Conservation (phyloP, 2,113 vertebrate genomes). For the Phylloscopus whistleri region DNA sequence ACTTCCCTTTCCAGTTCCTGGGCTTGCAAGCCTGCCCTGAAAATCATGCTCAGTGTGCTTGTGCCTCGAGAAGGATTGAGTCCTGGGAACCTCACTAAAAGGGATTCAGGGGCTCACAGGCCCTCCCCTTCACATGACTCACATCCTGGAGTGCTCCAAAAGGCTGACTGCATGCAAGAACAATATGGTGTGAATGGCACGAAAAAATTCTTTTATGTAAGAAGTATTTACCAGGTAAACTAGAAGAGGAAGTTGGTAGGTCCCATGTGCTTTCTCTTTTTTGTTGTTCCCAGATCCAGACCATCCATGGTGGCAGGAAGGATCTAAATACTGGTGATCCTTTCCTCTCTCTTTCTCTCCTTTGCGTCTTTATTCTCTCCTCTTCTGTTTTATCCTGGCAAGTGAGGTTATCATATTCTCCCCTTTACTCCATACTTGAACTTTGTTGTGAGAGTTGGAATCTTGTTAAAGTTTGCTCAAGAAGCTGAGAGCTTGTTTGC, state of each 20-base stretch:
- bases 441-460: background rate
- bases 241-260: background rate
- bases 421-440: background rate
- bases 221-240: background rate
- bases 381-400: background rate
- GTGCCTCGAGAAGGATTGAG: background rate
- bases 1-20: background rate
- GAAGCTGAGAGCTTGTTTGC: background rate
- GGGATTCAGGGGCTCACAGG: background rate
- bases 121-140: accelerated
- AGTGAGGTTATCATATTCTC: background rate
- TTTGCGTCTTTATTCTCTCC: background rate
- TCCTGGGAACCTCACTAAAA: background rate
- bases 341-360: background rate
- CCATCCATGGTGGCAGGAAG: background rate
- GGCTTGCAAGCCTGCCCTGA: background rate
- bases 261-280: background rate
- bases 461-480: background rate
- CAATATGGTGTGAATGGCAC: background rate
- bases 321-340: background rate
- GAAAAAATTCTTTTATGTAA: background rate
- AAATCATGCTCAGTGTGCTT: background rate
- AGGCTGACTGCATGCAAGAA: background rate
- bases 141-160: background rate
- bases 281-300: accelerated